Percentiles rank a stretch among this genome's conserved stretches.
Evolutionary conservation across 2,797 vertebrate genomes (phyloP).

Genomic region (Muraenolepis orangiensis): DNA sequence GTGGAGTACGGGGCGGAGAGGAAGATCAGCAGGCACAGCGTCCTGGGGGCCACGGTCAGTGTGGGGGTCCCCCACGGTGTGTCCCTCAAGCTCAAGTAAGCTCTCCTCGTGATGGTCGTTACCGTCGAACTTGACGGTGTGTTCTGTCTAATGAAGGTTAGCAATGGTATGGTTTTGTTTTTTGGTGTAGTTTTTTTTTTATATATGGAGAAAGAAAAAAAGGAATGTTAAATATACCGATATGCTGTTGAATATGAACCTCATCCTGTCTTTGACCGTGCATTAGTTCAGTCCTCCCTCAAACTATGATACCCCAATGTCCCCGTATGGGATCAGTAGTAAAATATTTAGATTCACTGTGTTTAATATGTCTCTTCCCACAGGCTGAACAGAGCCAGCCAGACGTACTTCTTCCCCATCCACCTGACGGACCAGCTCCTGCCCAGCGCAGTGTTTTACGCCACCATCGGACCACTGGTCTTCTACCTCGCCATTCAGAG

Average conservation of each 20-base stretch:
- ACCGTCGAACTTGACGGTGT: background rate
- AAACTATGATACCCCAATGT: background rate
- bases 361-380: slow-evolving; percentile 7
- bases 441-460: slow-evolving; percentile 95
- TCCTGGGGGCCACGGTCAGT: slow-evolving; percentile 91
- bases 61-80: slow-evolving; percentile 94
- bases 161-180: background rate
- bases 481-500: slow-evolving; percentile 91
- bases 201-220: too few relatives aligned
- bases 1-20: slow-evolving; percentile 95
- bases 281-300: background rate
- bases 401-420: slow-evolving; percentile 97
- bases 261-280: background rate
- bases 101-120: background rate
- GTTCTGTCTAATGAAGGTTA: background rate
- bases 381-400: slow-evolving; percentile 95
- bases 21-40: slow-evolving; percentile 96
- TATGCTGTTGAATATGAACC: background rate
- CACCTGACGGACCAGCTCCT: slow-evolving; percentile 96
- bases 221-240: background rate
- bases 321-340: background rate
- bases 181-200: too few relatives aligned
- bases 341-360: too few relatives aligned
- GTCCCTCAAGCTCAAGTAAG: slow-evolving; percentile 98
- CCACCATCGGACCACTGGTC: slow-evolving; percentile 91